Base-by-base conservation (phyloP, 2,797 vertebrate species). In the Apodemus agrarius region DNA sequence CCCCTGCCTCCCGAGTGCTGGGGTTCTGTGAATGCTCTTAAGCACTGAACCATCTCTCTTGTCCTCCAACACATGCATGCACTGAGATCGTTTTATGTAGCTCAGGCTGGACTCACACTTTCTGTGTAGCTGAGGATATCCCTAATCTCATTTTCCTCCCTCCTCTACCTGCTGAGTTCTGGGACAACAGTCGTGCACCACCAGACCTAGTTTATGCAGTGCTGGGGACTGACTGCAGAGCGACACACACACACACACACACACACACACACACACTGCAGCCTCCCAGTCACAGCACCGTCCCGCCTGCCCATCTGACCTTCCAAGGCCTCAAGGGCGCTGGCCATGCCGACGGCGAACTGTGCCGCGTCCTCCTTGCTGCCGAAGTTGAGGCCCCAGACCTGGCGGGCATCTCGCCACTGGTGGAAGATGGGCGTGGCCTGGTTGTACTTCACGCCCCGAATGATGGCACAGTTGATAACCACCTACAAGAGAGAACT, bases 371-470 rank as follows among this genome's bases (percentile, higher is more conserved):
- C 99, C 94, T 99, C 99, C 61, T 99, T 99, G 98, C 99, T 99
- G 92, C 99, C 98, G 11, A 99, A 99, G 98, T 99, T 99, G 96
- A 99, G 99, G 21, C 99, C 99, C 99, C 99, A 99, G 57, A 99
- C 99, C 97, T 99, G 99, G 17, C 99, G 99, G 9, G 99, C 98
- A 0, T 99, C 99, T 0, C 99, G 97, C 99, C 99, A 99, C 98
- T 99, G 99, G 97, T 99, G 99, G 97, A 99, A 99, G 96, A 99
- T 99, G 85, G 99, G 98, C 0, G 99, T 99, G 95, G 99, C 99
- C 97, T 99, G 99, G 98, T 99, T 99, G 96, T 99, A 99, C 96
- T 99, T 99, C 96, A 99, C 98, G 40, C 99, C 99, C 98, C 98
- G 99, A 43, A 98, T 75, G 0, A 99, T 99, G 8, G 99, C 99